Percentiles rank a stretch among this genome's conserved stretches.
phyloP scores from a whole-genome alignment of 2,113 vertebrate genomes.

The Centropus bengalensis region DNA sequence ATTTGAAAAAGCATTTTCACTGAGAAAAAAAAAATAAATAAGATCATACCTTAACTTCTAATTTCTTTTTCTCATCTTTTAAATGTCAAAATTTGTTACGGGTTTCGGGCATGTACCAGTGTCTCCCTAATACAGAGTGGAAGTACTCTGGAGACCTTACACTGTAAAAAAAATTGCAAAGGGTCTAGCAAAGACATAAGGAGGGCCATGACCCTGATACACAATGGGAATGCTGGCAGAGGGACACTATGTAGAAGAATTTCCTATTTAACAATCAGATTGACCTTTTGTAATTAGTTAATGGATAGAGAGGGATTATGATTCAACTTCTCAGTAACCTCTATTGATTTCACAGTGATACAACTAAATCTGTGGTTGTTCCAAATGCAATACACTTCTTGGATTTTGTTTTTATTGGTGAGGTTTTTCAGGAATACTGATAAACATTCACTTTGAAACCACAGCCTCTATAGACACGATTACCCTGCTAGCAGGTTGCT shows the following conservation, averaged over 20 bases:
- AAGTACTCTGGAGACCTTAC: fast-evolving
- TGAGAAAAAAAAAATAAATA: not conserved
- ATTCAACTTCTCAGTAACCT: not conserved
- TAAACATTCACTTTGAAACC: not conserved
- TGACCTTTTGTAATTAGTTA: not conserved
- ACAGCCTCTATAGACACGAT: not conserved
- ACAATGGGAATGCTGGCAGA: not conserved
- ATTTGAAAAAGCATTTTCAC: not conserved
- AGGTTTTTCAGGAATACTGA: not conserved
- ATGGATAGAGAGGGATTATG: not conserved
- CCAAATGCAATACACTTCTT: not conserved
- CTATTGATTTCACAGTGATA: not conserved
- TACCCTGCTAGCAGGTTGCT: not conserved
- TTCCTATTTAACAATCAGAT: not conserved
- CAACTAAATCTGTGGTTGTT: not conserved
- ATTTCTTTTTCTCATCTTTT: not conserved
- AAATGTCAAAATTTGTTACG: fast-evolving
- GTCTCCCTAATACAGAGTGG: not conserved
- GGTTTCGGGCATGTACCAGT: not conserved
- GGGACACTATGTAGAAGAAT: not conserved
- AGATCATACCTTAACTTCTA: not conserved
- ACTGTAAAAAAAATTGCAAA: not conserved
- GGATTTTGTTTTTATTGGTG: not conserved
- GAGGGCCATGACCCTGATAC: not conserved
- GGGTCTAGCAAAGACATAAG: not conserved